These are phyloP conservation scores for Thereva unica DNA, from an alignment of 2,888 invertebrate species.

Conservation along the genomic window DNA sequence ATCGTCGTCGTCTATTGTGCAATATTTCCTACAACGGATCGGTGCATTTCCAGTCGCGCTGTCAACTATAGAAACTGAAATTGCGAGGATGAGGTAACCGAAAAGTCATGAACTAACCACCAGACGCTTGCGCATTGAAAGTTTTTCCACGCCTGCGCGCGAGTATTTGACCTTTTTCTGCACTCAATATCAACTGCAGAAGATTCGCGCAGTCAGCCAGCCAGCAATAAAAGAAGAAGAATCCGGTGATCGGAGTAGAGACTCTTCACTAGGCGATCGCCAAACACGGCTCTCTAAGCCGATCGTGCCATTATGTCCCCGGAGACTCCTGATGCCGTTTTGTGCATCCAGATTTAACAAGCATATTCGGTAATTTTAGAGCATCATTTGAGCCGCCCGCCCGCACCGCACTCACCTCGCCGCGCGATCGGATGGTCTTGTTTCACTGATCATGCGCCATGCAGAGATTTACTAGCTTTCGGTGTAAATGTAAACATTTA, in stretches of 20 bases:
- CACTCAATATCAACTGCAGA: constrained; percentile 23
- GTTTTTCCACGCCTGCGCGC: constrained; percentile 34
- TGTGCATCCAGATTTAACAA: neutral
- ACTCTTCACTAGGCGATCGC: too few species aligned
- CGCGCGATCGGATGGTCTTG: neutral
- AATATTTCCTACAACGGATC: constrained; percentile 19
- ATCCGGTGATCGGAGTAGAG: too few species aligned
- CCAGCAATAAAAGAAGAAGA: too few species aligned
- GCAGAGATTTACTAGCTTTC: neutral
- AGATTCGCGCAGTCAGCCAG: constrained; percentile 18
- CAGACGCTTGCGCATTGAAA: constrained; percentile 26
- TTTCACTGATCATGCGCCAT: neutral
- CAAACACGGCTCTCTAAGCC: constrained; percentile 1
- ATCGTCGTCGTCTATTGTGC: constrained; percentile 16
- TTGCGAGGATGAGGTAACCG: constrained; percentile 28
- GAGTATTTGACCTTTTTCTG: constrained; percentile 36
- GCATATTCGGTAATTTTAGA: constrained; percentile 15
- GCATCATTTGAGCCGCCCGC: neutral
- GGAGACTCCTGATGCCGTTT: neutral
- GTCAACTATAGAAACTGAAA: constrained; percentile 19
- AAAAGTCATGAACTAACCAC: constrained; percentile 36
- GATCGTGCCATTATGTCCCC: constrained; percentile 10
- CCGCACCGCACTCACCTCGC: neutral
- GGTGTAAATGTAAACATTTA: constrained; percentile 12
- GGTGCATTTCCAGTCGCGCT: neutral